Evolutionary conservation across 2,797 vertebrate genomes (phyloP), one percentile per base, ranked within the genome.

Genomic region (Neoniphon sammara): DNA sequence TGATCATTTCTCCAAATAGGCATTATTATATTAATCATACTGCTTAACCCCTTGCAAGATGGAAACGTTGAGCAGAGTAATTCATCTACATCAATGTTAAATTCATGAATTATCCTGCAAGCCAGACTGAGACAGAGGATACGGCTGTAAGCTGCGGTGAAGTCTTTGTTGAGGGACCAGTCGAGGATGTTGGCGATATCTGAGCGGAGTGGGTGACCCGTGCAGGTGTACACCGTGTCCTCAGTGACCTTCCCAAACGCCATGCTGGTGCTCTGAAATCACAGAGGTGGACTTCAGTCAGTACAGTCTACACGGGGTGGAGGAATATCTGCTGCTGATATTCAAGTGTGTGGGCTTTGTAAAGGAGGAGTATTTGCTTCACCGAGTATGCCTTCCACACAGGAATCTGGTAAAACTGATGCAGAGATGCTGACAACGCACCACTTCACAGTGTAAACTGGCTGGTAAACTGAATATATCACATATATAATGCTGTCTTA

Each of bases 141-240:
- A 99, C 97, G 95, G 42, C 88, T 96, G 73, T 98, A 99, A 0
- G 98, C 96, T 0, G 94, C 68, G 76, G 94, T 96, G 78, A 99
- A 99, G 85, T 98, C 97, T 83, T 95, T 95, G 92, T 99, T 99
- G 76, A 99, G 91, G 87, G 97, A 96, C 97, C 98, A 99, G 90
- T 99, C 97, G 0, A 99, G 95, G 88, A 98, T 98, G 91, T 97
- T 99, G 85, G 97, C 95, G 0, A 99, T 97, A 78, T 99, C 98
- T 0, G 96, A 95, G 89, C 96, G 96, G 66, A 98, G 96, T 0
- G 98, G 98, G 60, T 99, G 98, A 11, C 98, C 98, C 0, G 97
- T 99, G 88, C 98, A 99, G 0, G 96, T 97, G 91, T 99, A 98
- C n/a, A 98, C 98, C 0, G 93, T 96, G 86, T 98, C 95, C 86